Evolutionary conservation across 2,113 vertebrate genomes (phyloP), one percentile per base, ranked within the genome.

Genomic region (Cynoglossus semilaevis): DNA sequence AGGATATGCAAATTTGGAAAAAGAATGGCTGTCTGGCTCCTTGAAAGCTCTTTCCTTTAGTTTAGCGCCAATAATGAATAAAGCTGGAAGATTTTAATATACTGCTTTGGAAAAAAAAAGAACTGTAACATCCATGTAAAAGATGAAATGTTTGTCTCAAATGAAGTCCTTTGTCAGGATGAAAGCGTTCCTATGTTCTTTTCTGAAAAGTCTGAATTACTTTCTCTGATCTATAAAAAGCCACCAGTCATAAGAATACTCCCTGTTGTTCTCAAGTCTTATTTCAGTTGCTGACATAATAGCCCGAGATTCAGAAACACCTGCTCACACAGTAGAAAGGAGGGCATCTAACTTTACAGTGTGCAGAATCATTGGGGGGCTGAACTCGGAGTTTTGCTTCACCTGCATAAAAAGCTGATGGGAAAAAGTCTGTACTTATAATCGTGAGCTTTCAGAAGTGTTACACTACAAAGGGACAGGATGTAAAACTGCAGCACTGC

Each of bases 1-100:
- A 81, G 68, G 71, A 80, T 86, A 89, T 89, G 82, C 79, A 85
- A 85, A 89, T 89, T 70, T 43, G 48, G 51, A 58, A 47, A 70
- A 83, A 84, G 81, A 86, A 89, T 85, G 58, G 62, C 82, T 84
- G 87, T 87, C 85, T 86, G 72, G 74, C 61, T 85, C 68, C 54
- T 51, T 8, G 63, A 83, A 80, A 77, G 80, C 80, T 78, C 71
- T 83, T 70, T 85, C 72, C 73, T 76, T 72, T 57, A 58, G 60
- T 72, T 51, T 69, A 65, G 76, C 58, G 63, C 56, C 61, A 53
- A 14, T 46, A 46, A 45, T 80, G 60, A 87, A 78, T 64, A 47
- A 63, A 79, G 65, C 54, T 10, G 15, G 55, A 51, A 69, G 69
- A 78, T 79, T 78, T 81, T 36, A 62, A 72, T 52, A 65, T 59